Conservation (phyloP, 2,888 invertebrate species). For the Sinotaia quadrata region DNA sequence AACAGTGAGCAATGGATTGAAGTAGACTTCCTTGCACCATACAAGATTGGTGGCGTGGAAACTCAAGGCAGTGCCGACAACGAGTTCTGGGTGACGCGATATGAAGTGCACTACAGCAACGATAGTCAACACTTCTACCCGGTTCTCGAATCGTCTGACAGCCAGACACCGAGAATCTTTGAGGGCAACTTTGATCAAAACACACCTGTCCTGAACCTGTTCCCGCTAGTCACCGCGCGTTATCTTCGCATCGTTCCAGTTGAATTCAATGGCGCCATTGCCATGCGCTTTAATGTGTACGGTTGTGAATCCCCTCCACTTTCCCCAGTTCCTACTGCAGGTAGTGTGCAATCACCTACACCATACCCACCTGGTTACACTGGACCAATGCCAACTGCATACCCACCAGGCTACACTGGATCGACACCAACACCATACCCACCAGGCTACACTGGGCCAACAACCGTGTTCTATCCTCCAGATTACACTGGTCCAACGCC, state of each 20-base stretch:
- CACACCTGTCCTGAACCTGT: slow-evolving; percentile 41
- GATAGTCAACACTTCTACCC: slow-evolving; percentile 50
- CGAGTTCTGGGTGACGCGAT: slow-evolving; percentile 52
- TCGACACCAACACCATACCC: slow-evolving; percentile 4
- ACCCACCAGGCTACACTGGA: slow-evolving; percentile 18
- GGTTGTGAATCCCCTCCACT: background rate
- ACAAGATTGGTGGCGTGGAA: slow-evolving; percentile 48
- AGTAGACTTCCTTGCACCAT: slow-evolving; percentile 51
- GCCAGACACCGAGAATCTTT: slow-evolving; percentile 74
- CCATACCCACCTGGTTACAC: slow-evolving; percentile 21
- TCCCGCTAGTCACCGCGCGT: slow-evolving; percentile 41
- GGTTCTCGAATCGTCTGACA: slow-evolving; percentile 46
- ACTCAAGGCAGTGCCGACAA: slow-evolving; percentile 52
- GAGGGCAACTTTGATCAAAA: slow-evolving; percentile 35
- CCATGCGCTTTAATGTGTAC: slow-evolving; percentile 27
- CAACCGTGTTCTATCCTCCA: background rate
- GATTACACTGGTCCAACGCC: slow-evolving; percentile 1
- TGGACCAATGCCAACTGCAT: background rate
- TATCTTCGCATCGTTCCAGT: slow-evolving; percentile 70
- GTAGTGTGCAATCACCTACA: slow-evolving; percentile 17
- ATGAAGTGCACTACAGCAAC: slow-evolving; percentile 46
- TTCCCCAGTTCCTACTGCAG: background rate
- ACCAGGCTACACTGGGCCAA: slow-evolving; percentile 12
- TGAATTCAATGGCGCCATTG: slow-evolving; percentile 53
- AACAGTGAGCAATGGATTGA: slow-evolving; percentile 53